Conservation (phyloP, 2,888 invertebrate species). For the Scrobipalpa atriplicella region DNA sequence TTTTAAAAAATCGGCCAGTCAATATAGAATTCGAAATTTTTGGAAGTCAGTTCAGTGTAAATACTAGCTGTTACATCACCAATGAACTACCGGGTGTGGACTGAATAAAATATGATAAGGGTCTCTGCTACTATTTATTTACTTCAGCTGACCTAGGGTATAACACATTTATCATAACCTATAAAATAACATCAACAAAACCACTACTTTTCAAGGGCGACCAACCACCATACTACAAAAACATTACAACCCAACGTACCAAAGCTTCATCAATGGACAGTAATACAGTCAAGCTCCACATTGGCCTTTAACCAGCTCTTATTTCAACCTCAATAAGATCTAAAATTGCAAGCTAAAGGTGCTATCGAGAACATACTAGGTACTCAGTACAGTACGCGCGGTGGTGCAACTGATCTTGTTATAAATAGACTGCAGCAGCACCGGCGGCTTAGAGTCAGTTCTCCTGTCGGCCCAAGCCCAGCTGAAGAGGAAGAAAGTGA, state of each 20-base stretch:
- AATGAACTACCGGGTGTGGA: too few relatives aligned
- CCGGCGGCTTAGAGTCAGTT: constrained; percentile 69
- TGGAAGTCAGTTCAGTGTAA: too few relatives aligned
- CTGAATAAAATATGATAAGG: too few relatives aligned
- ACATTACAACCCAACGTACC: not conserved
- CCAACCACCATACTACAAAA: not conserved
- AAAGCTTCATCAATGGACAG: constrained; percentile 18
- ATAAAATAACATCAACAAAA: not conserved
- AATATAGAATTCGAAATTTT: too few relatives aligned
- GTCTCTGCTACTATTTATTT: too few relatives aligned
- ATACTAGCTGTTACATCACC: too few relatives aligned
- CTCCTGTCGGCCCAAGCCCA: constrained; percentile 65
- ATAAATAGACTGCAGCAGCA: constrained; percentile 64
- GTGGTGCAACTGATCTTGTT: constrained; percentile 63
- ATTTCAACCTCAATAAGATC: not conserved
- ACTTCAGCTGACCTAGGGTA: too few relatives aligned
- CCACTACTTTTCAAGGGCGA: not conserved
- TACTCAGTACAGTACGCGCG: constrained; percentile 24
- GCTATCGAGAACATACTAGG: not conserved
- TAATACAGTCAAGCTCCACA: not conserved
- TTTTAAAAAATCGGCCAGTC: too few relatives aligned
- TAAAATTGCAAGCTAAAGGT: not conserved
- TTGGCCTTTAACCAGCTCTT: not conserved
- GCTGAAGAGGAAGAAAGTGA: constrained; percentile 81
- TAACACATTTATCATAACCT: too few relatives aligned